phyloP scores from a whole-genome alignment of 1,140 invertebrate genomes.

The Macrocentrus cingulum region DNA sequence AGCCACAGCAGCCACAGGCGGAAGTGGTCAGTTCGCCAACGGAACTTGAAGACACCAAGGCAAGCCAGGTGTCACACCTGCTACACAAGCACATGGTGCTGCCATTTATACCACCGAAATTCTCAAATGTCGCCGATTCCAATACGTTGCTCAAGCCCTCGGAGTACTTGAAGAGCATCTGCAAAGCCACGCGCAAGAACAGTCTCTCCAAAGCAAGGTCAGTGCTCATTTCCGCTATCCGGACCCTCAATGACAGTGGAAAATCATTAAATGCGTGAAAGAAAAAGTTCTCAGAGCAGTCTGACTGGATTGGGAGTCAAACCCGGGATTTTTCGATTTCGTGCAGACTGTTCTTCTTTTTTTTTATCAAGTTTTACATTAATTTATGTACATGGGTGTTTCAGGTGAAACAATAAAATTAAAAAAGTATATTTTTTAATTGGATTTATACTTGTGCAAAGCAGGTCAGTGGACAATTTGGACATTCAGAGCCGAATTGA shows the following conservation, averaged over 20 bases:
- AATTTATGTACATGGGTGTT: not conserved
- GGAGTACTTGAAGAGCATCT: conserved; percentile 84
- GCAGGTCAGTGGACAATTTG: conserved; percentile 56
- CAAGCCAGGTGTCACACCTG: conserved; percentile 59
- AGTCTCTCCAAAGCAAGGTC: conserved; percentile 55
- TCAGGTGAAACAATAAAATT: conserved; percentile 8
- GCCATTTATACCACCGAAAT: conserved; percentile 87
- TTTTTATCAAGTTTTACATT: not conserved
- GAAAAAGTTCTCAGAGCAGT: too few species aligned
- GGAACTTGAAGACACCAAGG: conserved; percentile 50
- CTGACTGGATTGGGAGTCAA: too few species aligned
- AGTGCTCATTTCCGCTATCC: too few species aligned
- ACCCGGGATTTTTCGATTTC: conserved; percentile 6
- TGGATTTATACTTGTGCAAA: not conserved
- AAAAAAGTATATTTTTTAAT: conserved; percentile 14
- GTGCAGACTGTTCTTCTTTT: conserved; percentile 2
- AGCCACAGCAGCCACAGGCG: conserved; percentile 44
- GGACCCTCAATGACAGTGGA: not conserved
- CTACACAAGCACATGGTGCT: conserved; percentile 81
- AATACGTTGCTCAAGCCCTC: conserved; percentile 87
- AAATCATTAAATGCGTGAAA: not conserved
- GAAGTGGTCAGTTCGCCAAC: conserved; percentile 39
- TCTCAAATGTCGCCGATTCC: conserved; percentile 70
- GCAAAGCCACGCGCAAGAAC: conserved; percentile 54
- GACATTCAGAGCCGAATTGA: conserved; percentile 46